These are phyloP conservation scores for Pocillopora verrucosa DNA, from an alignment of 64 coral and sea anemone species.

Conservation along the genomic window DNA sequence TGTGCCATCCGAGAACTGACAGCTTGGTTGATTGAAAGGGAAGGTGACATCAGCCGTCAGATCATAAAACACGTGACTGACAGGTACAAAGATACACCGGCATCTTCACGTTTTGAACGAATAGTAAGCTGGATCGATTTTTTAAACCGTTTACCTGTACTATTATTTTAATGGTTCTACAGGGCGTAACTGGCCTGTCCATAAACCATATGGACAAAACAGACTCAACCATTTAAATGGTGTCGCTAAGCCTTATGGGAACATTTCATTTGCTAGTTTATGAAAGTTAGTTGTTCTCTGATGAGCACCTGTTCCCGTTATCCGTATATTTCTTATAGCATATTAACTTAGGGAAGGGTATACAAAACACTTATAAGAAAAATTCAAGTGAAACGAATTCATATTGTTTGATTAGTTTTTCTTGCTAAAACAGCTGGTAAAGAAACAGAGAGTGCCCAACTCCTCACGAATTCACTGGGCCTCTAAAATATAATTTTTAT, in stretches of 20 bases:
- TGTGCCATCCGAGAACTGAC: constrained; percentile 32
- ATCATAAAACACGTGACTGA: neutral
- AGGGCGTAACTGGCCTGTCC: neutral
- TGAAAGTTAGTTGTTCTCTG: too few relatives aligned
- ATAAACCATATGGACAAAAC: constrained; percentile 28
- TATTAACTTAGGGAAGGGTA: too few relatives aligned
- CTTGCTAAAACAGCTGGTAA: too few relatives aligned
- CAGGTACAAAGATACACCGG: neutral
- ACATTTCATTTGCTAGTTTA: too few relatives aligned
- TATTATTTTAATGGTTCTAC: constrained; percentile 18
- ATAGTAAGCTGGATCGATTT: neutral
- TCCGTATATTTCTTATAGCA: too few relatives aligned
- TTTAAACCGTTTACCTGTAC: neutral
- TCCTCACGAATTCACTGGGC: too few relatives aligned
- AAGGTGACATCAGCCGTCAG: constrained; percentile 37
- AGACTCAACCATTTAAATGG: neutral
- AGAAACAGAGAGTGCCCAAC: too few relatives aligned
- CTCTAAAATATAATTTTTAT: too few relatives aligned
- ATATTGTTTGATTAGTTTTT: too few relatives aligned
- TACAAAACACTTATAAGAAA: too few relatives aligned
- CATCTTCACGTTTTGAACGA: neutral
- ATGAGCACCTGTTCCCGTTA: too few relatives aligned
- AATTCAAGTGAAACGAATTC: neutral
- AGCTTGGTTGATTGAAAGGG: constrained; percentile 47
- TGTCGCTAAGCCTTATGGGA: constrained; percentile 34